Evolutionary conservation across 2,888 invertebrate genomes (phyloP).

Genomic region (Ferrisia virgata): DNA sequence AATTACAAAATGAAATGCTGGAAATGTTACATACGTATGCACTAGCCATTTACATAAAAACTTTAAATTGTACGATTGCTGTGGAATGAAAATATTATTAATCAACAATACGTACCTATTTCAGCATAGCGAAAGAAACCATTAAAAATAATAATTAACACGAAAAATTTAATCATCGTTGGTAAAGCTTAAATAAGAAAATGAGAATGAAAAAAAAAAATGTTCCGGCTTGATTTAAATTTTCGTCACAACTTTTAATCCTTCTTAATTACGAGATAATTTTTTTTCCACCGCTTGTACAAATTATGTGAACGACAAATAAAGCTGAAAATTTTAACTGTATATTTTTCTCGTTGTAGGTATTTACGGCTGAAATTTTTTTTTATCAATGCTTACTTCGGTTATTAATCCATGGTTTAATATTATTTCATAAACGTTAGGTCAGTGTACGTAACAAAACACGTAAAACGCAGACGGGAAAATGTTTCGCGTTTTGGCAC

Average conservation of each 20-base stretch:
- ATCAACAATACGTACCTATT: too few relatives aligned
- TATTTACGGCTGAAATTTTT: not conserved
- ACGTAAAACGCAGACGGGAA: conserved; percentile 36
- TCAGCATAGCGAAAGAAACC: not conserved
- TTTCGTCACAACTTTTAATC: not conserved
- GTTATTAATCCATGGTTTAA: conserved; percentile 32
- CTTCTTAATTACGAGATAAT: not conserved
- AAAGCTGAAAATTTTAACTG: not conserved
- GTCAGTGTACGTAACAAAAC: conserved; percentile 36
- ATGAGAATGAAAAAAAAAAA: not conserved
- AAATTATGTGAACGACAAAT: not conserved
- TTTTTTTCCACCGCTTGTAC: not conserved
- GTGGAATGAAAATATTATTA: too few relatives aligned
- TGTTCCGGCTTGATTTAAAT: not conserved
- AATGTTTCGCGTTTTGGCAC: conserved; percentile 37
- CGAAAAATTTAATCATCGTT: not conserved
- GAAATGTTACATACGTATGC: too few relatives aligned
- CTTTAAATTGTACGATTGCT: too few relatives aligned
- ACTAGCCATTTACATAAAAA: too few relatives aligned
- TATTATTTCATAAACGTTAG: conserved; percentile 38
- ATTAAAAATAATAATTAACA: not conserved
- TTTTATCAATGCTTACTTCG: not conserved
- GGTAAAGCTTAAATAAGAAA: not conserved
- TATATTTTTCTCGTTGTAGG: not conserved
- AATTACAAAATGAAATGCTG: too few relatives aligned